These are phyloP conservation scores for Grus americana DNA, from an alignment of 2,113 vertebrate genomes.

Conservation along the genomic window DNA sequence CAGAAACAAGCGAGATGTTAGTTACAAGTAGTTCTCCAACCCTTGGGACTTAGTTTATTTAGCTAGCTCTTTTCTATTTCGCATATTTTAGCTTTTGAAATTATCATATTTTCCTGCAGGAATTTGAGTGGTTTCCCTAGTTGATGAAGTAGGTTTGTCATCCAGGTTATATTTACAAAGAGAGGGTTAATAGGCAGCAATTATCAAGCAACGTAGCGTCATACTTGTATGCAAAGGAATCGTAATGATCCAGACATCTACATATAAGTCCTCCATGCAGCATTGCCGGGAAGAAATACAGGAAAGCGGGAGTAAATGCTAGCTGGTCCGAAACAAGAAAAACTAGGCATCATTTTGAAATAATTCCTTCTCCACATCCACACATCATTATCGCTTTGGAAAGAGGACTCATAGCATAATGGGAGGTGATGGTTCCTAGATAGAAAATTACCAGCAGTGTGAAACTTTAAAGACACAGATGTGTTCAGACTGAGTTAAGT, in stretches of 20 bases:
- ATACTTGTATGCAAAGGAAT: not conserved
- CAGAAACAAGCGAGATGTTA: not conserved
- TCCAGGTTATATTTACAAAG: not conserved
- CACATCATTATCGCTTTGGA: not conserved
- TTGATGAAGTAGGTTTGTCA: not conserved
- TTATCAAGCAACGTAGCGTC: not conserved
- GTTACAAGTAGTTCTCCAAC: not conserved
- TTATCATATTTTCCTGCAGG: not conserved
- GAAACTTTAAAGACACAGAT: conserved; percentile 41
- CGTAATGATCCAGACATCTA: accelerated
- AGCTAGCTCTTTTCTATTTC: not conserved
- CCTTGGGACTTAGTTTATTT: not conserved
- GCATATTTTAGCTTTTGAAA: not conserved
- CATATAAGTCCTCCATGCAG: not conserved
- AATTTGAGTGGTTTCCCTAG: not conserved
- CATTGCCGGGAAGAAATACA: not conserved
- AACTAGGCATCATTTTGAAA: not conserved
- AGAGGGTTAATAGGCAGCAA: not conserved
- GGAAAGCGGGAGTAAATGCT: not conserved
- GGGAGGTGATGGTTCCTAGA: not conserved
- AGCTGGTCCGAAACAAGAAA: not conserved
- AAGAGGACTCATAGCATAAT: not conserved
- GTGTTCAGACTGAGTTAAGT: conserved; percentile 43
- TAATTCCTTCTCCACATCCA: not conserved
- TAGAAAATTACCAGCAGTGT: not conserved